Conservation (phyloP, 2,113 vertebrate species). For the Catharus bicknelli region DNA sequence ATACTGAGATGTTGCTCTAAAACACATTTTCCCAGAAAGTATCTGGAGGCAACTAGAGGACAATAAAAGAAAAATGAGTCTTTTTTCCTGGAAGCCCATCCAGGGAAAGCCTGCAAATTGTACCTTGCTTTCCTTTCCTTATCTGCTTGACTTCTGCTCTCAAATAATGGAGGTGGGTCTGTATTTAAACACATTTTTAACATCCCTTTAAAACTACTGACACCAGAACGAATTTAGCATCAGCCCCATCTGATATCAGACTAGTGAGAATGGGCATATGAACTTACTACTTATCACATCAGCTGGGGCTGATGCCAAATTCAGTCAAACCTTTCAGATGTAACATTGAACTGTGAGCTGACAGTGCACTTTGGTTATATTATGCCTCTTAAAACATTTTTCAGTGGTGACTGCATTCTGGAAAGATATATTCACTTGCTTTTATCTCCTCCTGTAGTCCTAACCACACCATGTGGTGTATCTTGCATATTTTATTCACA, state of each 20-base stretch:
- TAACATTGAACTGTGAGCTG: background rate
- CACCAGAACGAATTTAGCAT: background rate
- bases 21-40: background rate
- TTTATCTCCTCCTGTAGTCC: background rate
- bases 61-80: background rate
- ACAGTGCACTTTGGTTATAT: background rate
- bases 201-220: background rate
- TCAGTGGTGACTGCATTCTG: background rate
- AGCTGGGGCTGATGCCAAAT: background rate
- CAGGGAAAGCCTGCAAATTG: background rate
- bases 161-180: background rate
- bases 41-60: background rate
- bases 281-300: background rate
- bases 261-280: background rate
- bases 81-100: background rate
- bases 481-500: background rate
- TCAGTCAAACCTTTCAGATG: background rate
- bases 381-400: background rate
- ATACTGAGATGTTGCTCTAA: background rate
- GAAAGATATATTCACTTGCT: background rate
- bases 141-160: background rate
- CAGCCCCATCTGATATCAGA: background rate
- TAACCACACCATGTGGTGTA: background rate
- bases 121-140: background rate
- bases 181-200: background rate